A percentile compares a stretch with the other conserved stretches of the same genome.
phyloP scores from a whole-genome alignment of 2,888 invertebrate genomes.

The Xestobium rufovillosum region DNA sequence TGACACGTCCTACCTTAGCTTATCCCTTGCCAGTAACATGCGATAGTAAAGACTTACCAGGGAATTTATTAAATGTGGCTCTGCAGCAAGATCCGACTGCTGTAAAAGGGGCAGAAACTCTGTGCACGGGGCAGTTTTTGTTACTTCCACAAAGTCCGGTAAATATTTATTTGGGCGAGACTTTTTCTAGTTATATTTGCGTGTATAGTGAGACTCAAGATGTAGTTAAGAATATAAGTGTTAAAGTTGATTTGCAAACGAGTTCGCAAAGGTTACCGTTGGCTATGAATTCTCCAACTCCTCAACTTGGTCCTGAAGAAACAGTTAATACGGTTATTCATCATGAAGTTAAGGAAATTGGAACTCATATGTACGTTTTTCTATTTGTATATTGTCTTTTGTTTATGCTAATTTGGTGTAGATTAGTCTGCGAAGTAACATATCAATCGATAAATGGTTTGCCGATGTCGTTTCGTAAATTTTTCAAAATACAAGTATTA shows the following conservation, averaged over 20 bases:
- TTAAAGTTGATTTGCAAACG: conserved; percentile 92
- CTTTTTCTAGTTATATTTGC: conserved; percentile 95
- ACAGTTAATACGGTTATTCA: conserved; percentile 93
- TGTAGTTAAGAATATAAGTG: conserved; percentile 70
- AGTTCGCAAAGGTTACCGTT: conserved; percentile 80
- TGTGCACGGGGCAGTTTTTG: conserved; percentile 83
- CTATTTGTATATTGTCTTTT: conserved; percentile 13
- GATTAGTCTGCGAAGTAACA: conserved; percentile 91
- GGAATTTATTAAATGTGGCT: conserved; percentile 69
- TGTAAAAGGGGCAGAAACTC: conserved; percentile 70
- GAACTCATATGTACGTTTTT: conserved; percentile 83
- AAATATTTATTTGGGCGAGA: conserved; percentile 96
- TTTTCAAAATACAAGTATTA: conserved; percentile 96
- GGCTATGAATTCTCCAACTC: conserved; percentile 57
- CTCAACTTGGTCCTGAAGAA: conserved; percentile 63
- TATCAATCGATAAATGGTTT: conserved; percentile 73
- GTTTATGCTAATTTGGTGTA: conserved; percentile 32
- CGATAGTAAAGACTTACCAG: conserved; percentile 79
- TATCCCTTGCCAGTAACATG: conserved; percentile 74
- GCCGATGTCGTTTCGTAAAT: conserved; percentile 84
- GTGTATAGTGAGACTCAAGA: conserved; percentile 92
- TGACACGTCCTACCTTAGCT: conserved; percentile 85
- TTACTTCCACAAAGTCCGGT: conserved; percentile 95
- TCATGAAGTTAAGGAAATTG: conserved; percentile 99
- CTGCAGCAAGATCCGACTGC: conserved; percentile 79